These are phyloP conservation scores for Macquaria ambigua DNA, from an alignment of 2,113 vertebrate genomes.

Conservation along the genomic window DNA sequence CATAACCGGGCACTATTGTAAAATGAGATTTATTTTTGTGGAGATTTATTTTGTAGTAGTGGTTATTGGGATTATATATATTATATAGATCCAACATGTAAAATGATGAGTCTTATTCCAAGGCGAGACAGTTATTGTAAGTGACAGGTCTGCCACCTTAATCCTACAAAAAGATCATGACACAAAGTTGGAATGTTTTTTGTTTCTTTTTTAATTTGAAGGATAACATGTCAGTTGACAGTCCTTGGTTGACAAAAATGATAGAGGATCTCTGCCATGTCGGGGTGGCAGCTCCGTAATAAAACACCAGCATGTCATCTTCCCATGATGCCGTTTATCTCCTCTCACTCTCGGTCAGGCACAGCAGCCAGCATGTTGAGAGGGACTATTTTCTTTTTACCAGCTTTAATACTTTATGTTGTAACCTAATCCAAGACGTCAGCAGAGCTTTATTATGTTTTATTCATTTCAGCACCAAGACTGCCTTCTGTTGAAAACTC, in stretches of 20 bases:
- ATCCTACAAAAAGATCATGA: background rate
- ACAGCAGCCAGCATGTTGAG: background rate
- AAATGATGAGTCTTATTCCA: background rate
- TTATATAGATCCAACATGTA: background rate
- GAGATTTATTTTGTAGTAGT: background rate
- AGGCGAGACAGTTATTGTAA: background rate
- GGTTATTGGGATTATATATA: background rate
- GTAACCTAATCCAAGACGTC: background rate
- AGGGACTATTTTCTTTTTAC: background rate
- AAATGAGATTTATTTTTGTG: background rate
- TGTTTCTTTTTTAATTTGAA: background rate
- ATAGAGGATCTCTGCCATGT: background rate
- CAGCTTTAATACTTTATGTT: background rate
- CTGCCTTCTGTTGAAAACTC: background rate
- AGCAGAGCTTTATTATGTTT: background rate
- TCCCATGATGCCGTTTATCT: constrained; percentile 58
- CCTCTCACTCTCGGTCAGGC: background rate
- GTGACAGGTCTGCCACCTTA: background rate
- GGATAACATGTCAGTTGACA: background rate
- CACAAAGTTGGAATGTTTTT: background rate
- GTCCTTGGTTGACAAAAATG: constrained; percentile 17
- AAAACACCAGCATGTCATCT: constrained; percentile 55
- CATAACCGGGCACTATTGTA: background rate
- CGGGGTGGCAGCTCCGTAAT: background rate
- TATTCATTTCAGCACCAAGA: background rate